Percentiles rank a stretch among this genome's conserved stretches.
These are phyloP conservation scores for Drosophila niveifrons DNA, from an alignment of 2,888 invertebrate species.

Conservation along the genomic window DNA sequence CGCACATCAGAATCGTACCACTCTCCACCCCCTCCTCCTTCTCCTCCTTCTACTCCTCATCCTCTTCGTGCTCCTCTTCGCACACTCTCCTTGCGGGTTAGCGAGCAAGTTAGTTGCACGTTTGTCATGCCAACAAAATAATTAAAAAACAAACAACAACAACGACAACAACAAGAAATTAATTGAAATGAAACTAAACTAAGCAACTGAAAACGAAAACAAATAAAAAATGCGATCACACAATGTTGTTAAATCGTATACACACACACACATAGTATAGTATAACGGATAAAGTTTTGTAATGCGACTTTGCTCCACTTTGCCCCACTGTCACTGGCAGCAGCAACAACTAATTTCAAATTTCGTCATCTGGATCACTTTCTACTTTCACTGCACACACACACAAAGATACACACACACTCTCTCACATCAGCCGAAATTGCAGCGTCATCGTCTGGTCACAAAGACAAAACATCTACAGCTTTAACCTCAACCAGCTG, in stretches of 20 bases:
- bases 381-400: conserved; percentile 71
- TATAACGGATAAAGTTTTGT: conserved; percentile 8
- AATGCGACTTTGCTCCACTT: conserved; percentile 12
- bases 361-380: conserved; percentile 61
- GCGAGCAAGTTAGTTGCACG: conserved; percentile 28
- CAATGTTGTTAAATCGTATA: conserved; percentile 1
- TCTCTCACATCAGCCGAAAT: conserved; percentile 30
- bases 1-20: conserved; percentile 12
- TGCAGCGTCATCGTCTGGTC: conserved; percentile 42
- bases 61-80: not conserved
- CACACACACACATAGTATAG: not conserved
- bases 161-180: conserved; percentile 8
- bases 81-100: conserved; percentile 15
- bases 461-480: conserved; percentile 2
- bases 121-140: conserved; percentile 31
- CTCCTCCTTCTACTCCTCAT: not conserved
- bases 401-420: conserved; percentile 14
- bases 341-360: conserved; percentile 36
- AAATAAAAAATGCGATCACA: not conserved
- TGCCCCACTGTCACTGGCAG: conserved; percentile 22
- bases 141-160: not conserved
- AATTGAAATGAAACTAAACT: conserved; percentile 18
- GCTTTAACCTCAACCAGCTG: conserved; percentile 16
- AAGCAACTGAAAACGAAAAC: not conserved
- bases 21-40: not conserved